Evolutionary conservation across 2,797 vertebrate species (phyloP), one percentile per base, ranked within the genome.

Genomic region (Myotis pilosus): DNA sequence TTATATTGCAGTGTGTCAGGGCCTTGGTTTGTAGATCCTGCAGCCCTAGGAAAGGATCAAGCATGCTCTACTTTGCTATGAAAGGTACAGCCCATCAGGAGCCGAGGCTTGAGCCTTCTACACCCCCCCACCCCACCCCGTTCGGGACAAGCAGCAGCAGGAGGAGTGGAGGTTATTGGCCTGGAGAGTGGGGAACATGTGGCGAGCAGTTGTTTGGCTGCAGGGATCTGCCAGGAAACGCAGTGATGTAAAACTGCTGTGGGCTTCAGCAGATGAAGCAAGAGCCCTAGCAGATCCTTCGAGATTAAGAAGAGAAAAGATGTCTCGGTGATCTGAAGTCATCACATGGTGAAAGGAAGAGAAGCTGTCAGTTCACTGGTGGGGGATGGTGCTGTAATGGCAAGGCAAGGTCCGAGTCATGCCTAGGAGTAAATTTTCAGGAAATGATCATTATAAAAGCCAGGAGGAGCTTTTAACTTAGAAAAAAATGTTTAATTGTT

Each of bases 391-490:
- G 22, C 36, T 84, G 1, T 30, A 38, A 75, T 68, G 83, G 19
- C 15, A 15, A 53, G 16, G 8, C 44, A 23, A 38, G 22, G 7
- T 64, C 47, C 53, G 83, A 87, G 15, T 87, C 38, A 51, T 30
- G n/a, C 38, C 38, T 74, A 57, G 36, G 47, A 60, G 78, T 92
- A 36, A 87, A 84, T 83, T 89, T 38, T 64, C 47, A 93, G 85
- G 33, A 84, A 92, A 71, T 30, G 62, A 72, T 80, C 81, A 89
- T 57, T 87, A n/a, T 51, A 83, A 95, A 76, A 81, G 16, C 16
- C 17, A 86, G 49, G 44, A 83, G 23, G 75, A 66, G 2, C 3
- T 28, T 86, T 84, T 71, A 76, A 76, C 36, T 53, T 71, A 62
- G 66, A 47, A 28, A 60, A 72, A 82, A 86, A 53, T 8, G 80